Percentiles rank a stretch among this genome's conserved stretches.
phyloP scores from a whole-genome alignment of 2,888 invertebrate genomes.

The Xestia c-nigrum region DNA sequence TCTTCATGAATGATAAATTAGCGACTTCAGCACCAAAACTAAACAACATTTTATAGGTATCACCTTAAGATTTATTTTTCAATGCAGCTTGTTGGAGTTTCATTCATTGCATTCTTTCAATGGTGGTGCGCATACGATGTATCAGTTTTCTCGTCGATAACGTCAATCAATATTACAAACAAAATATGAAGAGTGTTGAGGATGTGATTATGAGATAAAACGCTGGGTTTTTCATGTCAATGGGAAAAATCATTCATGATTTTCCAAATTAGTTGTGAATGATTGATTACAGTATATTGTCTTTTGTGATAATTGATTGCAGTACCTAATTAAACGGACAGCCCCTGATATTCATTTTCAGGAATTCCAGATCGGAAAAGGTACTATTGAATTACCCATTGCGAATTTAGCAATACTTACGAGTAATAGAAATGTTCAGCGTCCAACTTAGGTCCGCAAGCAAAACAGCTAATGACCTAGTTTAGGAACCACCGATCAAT shows the following conservation, averaged over 20 bases:
- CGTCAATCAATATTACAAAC: slow-evolving; percentile 6
- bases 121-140: not conserved
- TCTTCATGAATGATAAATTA: slow-evolving; percentile 16
- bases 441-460: not conserved
- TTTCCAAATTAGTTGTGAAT: slow-evolving; percentile 16
- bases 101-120: slow-evolving; percentile 25
- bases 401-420: not conserved
- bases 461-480: too few relatives aligned
- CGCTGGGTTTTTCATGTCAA: slow-evolving; percentile 1
- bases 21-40: too few relatives aligned
- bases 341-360: not conserved
- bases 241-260: not conserved
- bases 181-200: not conserved
- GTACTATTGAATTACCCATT: not conserved
- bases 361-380: not conserved
- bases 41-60: too few relatives aligned
- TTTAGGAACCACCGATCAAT: not conserved
- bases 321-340: too few relatives aligned
- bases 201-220: not conserved
- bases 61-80: slow-evolving; percentile 15
- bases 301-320: not conserved
- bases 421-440: not conserved
- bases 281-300: not conserved
- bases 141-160: slow-evolving; percentile 37
- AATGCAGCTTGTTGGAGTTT: not conserved